Percentiles rank a stretch among this genome's conserved stretches.
Evolutionary conservation across 2,113 vertebrate species (phyloP).

Genomic region (Ploceus nigricollis): DNA sequence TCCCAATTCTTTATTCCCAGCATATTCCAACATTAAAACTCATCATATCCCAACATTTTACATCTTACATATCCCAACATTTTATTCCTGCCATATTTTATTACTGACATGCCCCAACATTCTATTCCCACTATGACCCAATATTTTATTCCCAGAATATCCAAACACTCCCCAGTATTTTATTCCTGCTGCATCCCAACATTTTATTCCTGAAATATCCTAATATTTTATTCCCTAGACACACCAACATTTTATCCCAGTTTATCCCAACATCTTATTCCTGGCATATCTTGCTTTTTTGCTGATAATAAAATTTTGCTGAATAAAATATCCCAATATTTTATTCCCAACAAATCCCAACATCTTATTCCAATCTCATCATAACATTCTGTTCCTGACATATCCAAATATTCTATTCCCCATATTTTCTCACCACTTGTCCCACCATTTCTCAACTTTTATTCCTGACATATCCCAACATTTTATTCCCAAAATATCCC

Average conservation of each 20-base stretch:
- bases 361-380: background rate
- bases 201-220: background rate
- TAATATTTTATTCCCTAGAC: background rate
- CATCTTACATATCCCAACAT: background rate
- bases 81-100: background rate
- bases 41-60: background rate
- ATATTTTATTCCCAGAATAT: background rate
- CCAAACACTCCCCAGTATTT: background rate
- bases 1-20: background rate
- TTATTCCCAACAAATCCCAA: background rate
- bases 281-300: background rate
- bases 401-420: background rate
- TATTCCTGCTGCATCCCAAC: background rate
- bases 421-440: background rate
- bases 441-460: background rate
- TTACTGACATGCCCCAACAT: background rate
- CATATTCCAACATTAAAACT: background rate
- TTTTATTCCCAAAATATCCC: background rate
- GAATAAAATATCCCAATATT: background rate
- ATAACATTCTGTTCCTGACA: background rate
- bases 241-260: background rate
- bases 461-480: background rate
- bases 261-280: background rate
- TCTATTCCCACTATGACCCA: background rate
- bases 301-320: too few relatives aligned